Conservation (phyloP, 2,888 invertebrate genomes). For the Limnephilus rhombicus region DNA sequence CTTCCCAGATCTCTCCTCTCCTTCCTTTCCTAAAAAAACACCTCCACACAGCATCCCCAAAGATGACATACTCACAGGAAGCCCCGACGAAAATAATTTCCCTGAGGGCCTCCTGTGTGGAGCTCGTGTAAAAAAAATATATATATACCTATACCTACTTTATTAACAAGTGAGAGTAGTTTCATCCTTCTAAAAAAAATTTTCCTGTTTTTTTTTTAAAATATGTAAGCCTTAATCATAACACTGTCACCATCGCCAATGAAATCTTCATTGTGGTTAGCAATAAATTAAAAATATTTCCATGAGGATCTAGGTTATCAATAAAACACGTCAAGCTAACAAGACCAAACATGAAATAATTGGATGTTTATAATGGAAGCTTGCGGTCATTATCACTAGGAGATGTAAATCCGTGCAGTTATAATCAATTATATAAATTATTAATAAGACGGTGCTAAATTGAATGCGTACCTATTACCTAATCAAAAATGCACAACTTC, state of each 20-base stretch:
- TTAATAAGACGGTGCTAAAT: neutral
- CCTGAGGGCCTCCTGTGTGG: too few relatives aligned
- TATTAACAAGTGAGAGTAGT: too few relatives aligned
- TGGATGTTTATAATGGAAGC: neutral
- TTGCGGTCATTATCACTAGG: neutral
- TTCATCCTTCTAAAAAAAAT: too few relatives aligned
- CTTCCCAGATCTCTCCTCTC: too few relatives aligned
- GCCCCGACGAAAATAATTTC: too few relatives aligned
- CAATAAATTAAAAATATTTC: neutral
- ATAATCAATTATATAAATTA: neutral
- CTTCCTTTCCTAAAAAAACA: too few relatives aligned
- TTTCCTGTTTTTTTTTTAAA: too few relatives aligned
- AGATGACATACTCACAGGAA: too few relatives aligned
- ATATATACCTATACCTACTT: too few relatives aligned
- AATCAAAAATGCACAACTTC: neutral
- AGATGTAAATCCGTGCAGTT: neutral
- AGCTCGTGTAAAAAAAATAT: too few relatives aligned
- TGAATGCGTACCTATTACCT: neutral
- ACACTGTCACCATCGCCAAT: neutral
- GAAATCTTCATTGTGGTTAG: neutral
- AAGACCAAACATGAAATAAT: neutral
- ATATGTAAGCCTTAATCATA: too few relatives aligned
- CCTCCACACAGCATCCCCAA: too few relatives aligned
- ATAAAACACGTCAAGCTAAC: neutral
- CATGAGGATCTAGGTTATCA: neutral